Base-by-base conservation (phyloP, 2,113 vertebrate species). In the Carassius gibelio region DNA sequence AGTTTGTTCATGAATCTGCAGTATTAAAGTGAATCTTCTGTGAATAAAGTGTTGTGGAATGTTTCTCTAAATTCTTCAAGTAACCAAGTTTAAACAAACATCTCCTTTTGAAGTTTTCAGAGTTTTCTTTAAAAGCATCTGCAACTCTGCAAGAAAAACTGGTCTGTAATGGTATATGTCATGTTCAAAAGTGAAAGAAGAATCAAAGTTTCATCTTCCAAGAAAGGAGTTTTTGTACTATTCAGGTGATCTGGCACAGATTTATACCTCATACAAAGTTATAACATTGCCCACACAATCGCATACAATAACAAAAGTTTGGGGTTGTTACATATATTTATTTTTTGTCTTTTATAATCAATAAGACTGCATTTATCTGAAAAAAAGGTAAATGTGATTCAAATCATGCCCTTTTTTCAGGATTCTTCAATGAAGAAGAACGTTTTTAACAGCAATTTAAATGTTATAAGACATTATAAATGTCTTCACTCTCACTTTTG, bases 11-110 rank as follows among this genome's bases (percentile, higher is more conserved):
- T 17, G 61, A 81, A 81, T 66, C 59, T 26, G 14, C 4, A 6
- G 64, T 69, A 36, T 82, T 81, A 81, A 68, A 34, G n/a, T 11
- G 23, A 69, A 77, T 52, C 80, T 69, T 69, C 62, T 69, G 23
- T 30, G 26, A 36, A 69, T n/a, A 82, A 82, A 69, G 62, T 8
- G 23, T 8, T 0, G 42, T 14, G 80, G 45, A 82, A 52, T 68
- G 45, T 69, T 69, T 69, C 45, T 82, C 62, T 82, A 69, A 15
- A 82, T 52, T 50, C 64, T 55, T 82, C 17, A 69, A 55, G 26
- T 9, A 48, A 34, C n/a, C 4, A 59, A 81, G 61, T 50, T 82
- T 82, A 36, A 52, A 69, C 48, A 82, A 82, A 69, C 45, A 55
- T 21, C 15, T 26, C n/a, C n/a, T 55, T 69, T 21, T 82, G 64